Base-by-base conservation (phyloP, 2,888 invertebrate species). In the Hirtodrosophila histrioides region DNA sequence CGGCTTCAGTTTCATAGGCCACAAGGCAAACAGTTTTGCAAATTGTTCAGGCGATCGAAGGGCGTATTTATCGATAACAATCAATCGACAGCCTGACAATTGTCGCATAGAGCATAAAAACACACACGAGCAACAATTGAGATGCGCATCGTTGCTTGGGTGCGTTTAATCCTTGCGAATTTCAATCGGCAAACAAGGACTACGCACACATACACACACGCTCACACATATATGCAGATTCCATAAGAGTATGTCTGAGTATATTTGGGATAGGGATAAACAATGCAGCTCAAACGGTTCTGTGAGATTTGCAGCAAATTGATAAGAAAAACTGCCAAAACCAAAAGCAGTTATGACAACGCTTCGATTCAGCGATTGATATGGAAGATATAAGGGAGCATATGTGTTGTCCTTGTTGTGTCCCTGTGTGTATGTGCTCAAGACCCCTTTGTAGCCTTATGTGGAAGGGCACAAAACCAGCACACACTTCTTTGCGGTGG, bases 81-180 rank as follows among this genome's bases (percentile, higher is more conserved):
- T 75, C 83, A 60, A 64, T 69, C 50, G 62, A 29, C 24, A 55
- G 56, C 64, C 65, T 64, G 67, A 62, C 64, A 61, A 66, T 69
- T 69, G 69, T 63, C 69, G 54, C 35, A 55, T 11, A 31, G 45
- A 48, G 48, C 41, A 54, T 12, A 53, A 64, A 56, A 58, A 68
- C 61, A 70, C 68, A 64, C 48, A 65, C 41, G 39, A 49, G 31
- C 40, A 67, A 67, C 74, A 87, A 71, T 80, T 72, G 60, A 72
- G 81, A 88, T 88, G 67, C 63, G 68, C 71, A 81, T 88, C 87
- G 41, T 31, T 71, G 88, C 75, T 69, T 88, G 79, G 86, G 68
- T 78, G 78, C 75, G 57, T 54, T 68, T 84, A 89, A 88, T 88
- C 88, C 88, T 82, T 79, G 82, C 87, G 63, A 88, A 86, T 73